Conservation (phyloP, 2,113 vertebrate species). For the Tragelaphus imberbis region DNA sequence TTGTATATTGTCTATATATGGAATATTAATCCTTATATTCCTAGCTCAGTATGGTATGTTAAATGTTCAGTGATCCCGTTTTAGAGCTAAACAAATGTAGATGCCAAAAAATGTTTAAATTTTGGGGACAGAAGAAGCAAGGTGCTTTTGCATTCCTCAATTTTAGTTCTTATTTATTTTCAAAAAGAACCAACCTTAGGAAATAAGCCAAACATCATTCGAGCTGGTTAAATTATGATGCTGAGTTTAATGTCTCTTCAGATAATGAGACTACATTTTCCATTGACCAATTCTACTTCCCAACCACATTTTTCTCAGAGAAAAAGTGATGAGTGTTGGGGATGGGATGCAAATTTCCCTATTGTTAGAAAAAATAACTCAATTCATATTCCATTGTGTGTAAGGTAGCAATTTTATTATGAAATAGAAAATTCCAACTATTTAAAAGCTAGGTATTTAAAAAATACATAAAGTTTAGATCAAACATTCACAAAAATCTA, state of each 20-base stretch:
- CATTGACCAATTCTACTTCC: neutral
- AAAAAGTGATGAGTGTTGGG: neutral
- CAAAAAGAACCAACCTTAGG: neutral
- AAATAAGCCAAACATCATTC: slow-evolving; percentile 20
- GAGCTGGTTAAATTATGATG: slow-evolving; percentile 21
- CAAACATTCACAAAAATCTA: slow-evolving; percentile 73
- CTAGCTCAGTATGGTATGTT: neutral
- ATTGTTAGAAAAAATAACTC: neutral
- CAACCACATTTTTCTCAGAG: neutral
- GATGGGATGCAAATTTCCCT: neutral
- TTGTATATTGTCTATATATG: slow-evolving; percentile 17
- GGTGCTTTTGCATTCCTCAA: neutral
- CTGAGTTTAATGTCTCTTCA: neutral
- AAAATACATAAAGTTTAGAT: slow-evolving; percentile 71
- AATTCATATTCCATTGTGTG: neutral
- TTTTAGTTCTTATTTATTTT: slow-evolving; percentile 41
- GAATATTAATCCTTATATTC: slow-evolving; percentile 59
- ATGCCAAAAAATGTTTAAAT: slow-evolving; percentile 32
- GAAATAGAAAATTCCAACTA: slow-evolving; percentile 11
- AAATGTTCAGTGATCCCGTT: neutral
- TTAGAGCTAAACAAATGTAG: neutral
- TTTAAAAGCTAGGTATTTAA: neutral
- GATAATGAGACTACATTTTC: neutral
- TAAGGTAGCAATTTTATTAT: neutral
- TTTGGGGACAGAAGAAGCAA: neutral